Base-by-base conservation (phyloP, 2,797 vertebrate species). In the Cottoperca gobio region DNA sequence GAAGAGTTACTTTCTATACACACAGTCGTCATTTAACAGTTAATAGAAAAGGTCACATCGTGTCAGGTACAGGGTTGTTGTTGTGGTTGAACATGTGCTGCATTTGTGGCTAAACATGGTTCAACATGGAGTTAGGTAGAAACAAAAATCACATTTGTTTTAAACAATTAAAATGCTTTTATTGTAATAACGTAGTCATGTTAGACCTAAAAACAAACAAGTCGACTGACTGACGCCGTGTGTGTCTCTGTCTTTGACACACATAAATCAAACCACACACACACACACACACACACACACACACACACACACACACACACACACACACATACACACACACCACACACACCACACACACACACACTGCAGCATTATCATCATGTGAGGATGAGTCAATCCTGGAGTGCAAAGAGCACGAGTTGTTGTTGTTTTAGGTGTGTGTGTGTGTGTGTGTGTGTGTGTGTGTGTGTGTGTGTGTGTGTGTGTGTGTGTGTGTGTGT, bases 361-460 rank as follows among this genome's bases (percentile, higher is more conserved):
- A 42, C 45, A 33, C 16, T 57, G 43, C 17, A 58, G 17, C 31
- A 23, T 12, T 5, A 9, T 13, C 3, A 11, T 85, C 79, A 89
- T 68, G 65, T 87, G 83, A 86, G 24, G 33, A 46, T 84, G 88
- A 85, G 62, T 82, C 77, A 85, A 12, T 1, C 11, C 12, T 13
- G 19, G 2, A 60, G 55, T 42, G 37, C 37, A 64, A 54, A 57
- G 35, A 39, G 9, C 31, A 68, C 0, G 6, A 21, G 55, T 40
- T 82, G 58, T 79, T 79, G 46, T 80, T 76, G 42, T 64, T 70
- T 62, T 7, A 13, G 23, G 39, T 52, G 35, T 88, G 23, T 57
- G 8, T 49, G 28, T n/a, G 52, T 11, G 5, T 54, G 28, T 52
- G 24, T 50, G 28, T 52, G 49, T 52, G 49, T 52, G 49, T 52